Evolutionary conservation across 2,113 vertebrate genomes (phyloP), one percentile per base, ranked within the genome.

Genomic region (Eptatretus burgeri): DNA sequence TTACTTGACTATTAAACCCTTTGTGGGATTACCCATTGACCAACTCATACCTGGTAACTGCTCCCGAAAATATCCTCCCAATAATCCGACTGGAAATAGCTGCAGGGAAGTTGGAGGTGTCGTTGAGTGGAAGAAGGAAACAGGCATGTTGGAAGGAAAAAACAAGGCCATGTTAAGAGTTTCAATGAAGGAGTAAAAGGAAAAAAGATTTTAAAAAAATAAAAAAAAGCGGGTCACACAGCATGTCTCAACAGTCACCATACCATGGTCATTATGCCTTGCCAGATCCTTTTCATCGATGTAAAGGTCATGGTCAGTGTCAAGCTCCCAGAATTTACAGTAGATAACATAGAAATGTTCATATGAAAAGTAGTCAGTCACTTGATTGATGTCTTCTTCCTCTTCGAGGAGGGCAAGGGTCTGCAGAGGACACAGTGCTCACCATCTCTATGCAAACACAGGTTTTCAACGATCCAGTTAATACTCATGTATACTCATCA

Each of bases 291-390:
- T 84, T 70, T 84, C 82, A 75, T 85, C 85, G 66, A 98, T 84
- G 71, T 85, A 98, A 67, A 98, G 80, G 71, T 98, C 91, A 16
- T 98, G 91, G 71, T 98, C 91, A 65, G 80, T 82, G 76, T 98
- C 91, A 75, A 98, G 76, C 75, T 98, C 91, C 91, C 91, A 98
- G 74, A 98, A 98, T 75, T 95, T 98, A 81, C 91, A 98, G 73
- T 98, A 98, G 77, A 98, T 95, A 66, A 98, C 91, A 69, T 98
- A 98, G 73, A 98, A 98, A 70, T 98, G 91, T 70, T 98, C 89
- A 1, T 98, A 98, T 67, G 91, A 98, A 77, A 98, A 98, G 76
- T 95, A 98, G 77, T 98, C 91, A 56, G 91, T 95, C 73, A 98
- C 88, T 76, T 95, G 91, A 74, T 98, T 98, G 74, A 98, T 94